These are phyloP conservation scores for Odocoileus virginianus DNA, from an alignment of 2,113 vertebrate species.

Conservation along the genomic window DNA sequence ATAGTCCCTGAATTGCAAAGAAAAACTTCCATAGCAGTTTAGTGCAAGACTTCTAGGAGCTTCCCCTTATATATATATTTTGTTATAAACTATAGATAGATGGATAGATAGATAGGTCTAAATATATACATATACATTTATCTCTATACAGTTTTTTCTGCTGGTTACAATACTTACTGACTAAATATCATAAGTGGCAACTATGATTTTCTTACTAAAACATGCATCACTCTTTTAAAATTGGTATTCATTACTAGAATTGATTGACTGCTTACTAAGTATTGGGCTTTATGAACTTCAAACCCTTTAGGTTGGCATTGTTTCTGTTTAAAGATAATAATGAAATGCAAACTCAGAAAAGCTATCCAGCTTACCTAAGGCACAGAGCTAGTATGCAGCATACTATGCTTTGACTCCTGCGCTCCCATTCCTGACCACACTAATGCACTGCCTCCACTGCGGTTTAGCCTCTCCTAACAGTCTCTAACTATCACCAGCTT, in stretches of 20 bases:
- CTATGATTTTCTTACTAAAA: conserved; percentile 2
- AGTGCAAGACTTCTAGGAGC: background rate
- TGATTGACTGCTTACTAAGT: background rate
- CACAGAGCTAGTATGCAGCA: background rate
- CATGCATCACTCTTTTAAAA: background rate
- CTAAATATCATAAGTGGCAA: background rate
- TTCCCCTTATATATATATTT: background rate
- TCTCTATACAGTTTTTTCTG: background rate
- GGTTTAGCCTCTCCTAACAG: background rate
- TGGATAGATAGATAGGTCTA: background rate
- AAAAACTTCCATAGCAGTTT: background rate
- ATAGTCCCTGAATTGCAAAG: background rate
- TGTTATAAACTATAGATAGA: background rate
- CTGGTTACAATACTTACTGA: background rate
- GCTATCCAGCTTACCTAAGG: background rate
- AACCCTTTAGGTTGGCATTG: background rate
- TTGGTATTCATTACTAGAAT: background rate
- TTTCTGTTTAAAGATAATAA: background rate
- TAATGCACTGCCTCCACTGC: background rate
- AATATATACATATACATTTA: background rate
- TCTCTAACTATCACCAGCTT: background rate
- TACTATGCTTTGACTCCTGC: background rate
- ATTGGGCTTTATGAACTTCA: background rate
- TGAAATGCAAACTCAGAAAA: background rate
- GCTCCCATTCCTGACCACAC: background rate